Evolutionary conservation across 1,140 invertebrate species (phyloP).

Genomic region (Aphaenogaster floridana): DNA sequence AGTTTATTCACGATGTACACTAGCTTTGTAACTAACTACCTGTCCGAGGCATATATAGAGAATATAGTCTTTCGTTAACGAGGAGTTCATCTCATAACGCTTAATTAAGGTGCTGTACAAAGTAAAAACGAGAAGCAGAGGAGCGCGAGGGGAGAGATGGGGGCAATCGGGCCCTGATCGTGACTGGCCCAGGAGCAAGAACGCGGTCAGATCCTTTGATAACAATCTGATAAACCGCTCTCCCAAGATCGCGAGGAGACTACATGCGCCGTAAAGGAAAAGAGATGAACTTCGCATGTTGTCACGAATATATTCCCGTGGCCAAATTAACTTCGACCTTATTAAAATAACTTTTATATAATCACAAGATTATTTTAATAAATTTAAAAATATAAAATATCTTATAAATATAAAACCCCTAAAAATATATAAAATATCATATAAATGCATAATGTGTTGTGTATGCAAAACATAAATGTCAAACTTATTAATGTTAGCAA

Average conservation of each 20-base stretch:
- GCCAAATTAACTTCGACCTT: constrained; percentile 45
- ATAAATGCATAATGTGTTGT: not conserved
- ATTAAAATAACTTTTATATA: constrained; percentile 17
- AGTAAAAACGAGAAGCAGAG: constrained; percentile 70
- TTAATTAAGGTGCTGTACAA: constrained; percentile 86
- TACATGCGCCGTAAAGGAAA: constrained; percentile 63
- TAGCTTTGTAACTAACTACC: constrained; percentile 74
- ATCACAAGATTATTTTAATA: not conserved
- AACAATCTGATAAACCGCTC: constrained; percentile 86
- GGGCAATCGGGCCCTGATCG: constrained; percentile 80
- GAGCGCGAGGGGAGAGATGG: constrained; percentile 68
- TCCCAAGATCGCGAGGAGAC: constrained; percentile 83
- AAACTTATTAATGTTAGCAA: not conserved
- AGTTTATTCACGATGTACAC: not conserved
- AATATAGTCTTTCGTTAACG: constrained; percentile 83
- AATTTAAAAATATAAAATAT: not conserved
- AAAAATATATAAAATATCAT: too few relatives aligned
- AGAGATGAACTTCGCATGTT: constrained; percentile 26
- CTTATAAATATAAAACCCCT: not conserved
- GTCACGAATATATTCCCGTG: constrained; percentile 44
- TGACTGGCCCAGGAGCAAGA: constrained; percentile 85
- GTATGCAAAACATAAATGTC: not conserved
- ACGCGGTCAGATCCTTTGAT: constrained; percentile 85
- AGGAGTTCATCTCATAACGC: constrained; percentile 86
- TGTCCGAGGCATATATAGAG: constrained; percentile 64